Evolutionary conservation across 2,113 vertebrate species (phyloP).

Genomic region (Fregetta grallaria): DNA sequence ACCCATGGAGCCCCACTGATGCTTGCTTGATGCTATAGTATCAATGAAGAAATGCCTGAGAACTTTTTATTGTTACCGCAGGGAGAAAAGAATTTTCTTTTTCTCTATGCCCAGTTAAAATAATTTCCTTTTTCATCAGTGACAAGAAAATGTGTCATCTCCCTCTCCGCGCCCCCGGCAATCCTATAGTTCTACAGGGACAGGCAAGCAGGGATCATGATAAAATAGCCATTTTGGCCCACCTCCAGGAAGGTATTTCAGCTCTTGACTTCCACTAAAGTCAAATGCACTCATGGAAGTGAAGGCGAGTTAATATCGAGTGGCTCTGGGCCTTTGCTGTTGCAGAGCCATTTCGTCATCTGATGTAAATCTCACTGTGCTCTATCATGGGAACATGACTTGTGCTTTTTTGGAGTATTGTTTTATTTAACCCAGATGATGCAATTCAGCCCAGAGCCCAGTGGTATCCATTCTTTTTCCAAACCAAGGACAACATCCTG

Average conservation of each 20-base stretch:
- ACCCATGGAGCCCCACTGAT: not conserved
- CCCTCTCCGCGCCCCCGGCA: not conserved
- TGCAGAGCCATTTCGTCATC: not conserved
- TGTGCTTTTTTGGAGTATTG: not conserved
- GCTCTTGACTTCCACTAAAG: not conserved
- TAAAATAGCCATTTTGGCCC: not conserved
- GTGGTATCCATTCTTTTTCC: not conserved
- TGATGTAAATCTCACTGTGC: not conserved
- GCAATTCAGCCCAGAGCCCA: not conserved
- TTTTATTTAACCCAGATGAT: slow-evolving; percentile 9
- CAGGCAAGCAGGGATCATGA: not conserved
- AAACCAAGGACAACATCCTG: not conserved
- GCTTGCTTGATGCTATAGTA: not conserved
- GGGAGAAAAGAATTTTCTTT: slow-evolving; percentile 17
- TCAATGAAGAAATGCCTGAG: slow-evolving; percentile 15
- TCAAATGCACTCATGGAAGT: not conserved
- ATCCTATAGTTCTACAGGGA: not conserved
- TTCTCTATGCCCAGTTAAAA: not conserved
- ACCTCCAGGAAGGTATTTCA: slow-evolving; percentile 2
- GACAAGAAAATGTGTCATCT: not conserved
- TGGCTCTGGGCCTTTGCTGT: not conserved
- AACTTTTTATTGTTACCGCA: slow-evolving; percentile 23
- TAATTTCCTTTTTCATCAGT: not conserved
- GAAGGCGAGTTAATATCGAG: not conserved
- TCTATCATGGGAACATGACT: not conserved